A percentile compares a stretch with the other conserved stretches of the same genome.
Evolutionary conservation across 1,140 invertebrate genomes (phyloP).

Genomic region (Armadillidium nasatum): DNA sequence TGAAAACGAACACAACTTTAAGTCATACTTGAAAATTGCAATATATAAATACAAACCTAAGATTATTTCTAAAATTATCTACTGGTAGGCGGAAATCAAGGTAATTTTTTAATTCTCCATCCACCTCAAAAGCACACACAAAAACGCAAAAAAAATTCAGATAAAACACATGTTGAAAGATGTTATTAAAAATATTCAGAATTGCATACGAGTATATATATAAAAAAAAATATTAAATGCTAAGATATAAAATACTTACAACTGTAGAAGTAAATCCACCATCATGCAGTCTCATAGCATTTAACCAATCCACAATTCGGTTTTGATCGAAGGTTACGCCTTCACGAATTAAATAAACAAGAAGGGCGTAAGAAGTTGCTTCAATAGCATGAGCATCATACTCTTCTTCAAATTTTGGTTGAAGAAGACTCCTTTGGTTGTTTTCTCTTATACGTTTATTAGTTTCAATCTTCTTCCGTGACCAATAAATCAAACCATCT

Average conservation of each 20-base stretch:
- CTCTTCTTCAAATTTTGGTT: slow-evolving; percentile 49
- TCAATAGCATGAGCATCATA: slow-evolving; percentile 55
- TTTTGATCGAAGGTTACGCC: slow-evolving; percentile 51
- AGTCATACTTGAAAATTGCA: too few relatives aligned
- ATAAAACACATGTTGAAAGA: too few relatives aligned
- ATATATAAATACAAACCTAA: too few relatives aligned
- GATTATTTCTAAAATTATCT: too few relatives aligned
- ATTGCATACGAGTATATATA: too few relatives aligned
- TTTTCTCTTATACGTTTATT: slow-evolving; percentile 52
- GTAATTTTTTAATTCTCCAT: too few relatives aligned
- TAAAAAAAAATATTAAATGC: too few relatives aligned
- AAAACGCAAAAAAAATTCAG: too few relatives aligned
- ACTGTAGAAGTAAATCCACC: slow-evolving; percentile 58
- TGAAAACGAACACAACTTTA: too few relatives aligned
- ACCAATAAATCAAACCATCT: slow-evolving; percentile 56
- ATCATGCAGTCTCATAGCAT: slow-evolving; percentile 57
- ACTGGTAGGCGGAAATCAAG: too few relatives aligned
- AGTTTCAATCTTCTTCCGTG: slow-evolving; percentile 48
- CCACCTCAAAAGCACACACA: too few relatives aligned
- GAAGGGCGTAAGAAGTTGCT: slow-evolving; percentile 58
- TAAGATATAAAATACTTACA: slow-evolving; percentile 47
- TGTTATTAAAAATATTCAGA: too few relatives aligned
- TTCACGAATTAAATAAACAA: slow-evolving; percentile 54
- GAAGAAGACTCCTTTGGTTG: slow-evolving; percentile 53
- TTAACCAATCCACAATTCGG: slow-evolving; percentile 58